A percentile compares a stretch with the other conserved stretches of the same genome.
Evolutionary conservation across 2,888 invertebrate genomes (phyloP).

Genomic region (Drosophila subsilvestris): DNA sequence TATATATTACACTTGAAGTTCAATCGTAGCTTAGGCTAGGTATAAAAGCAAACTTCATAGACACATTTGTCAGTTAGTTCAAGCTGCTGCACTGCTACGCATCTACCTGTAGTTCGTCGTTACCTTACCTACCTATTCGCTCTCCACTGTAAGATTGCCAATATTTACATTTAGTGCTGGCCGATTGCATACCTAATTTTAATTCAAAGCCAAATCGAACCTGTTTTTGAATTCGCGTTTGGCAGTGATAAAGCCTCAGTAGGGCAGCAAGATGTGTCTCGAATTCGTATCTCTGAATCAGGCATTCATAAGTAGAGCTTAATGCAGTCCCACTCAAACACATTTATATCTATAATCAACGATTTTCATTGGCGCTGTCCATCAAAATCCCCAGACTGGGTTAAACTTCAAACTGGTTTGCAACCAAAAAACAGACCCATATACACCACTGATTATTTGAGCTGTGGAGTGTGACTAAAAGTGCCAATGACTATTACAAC

Average conservation of each 20-base stretch:
- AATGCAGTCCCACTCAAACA: slow-evolving; percentile 24
- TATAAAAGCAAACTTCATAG: slow-evolving; percentile 72
- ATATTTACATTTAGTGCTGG: slow-evolving; percentile 21
- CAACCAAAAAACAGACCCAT: slow-evolving; percentile 6
- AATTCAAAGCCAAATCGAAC: slow-evolving; percentile 33
- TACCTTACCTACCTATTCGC: slow-evolving; percentile 31
- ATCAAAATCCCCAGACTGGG: slow-evolving; percentile 14
- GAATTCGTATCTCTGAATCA: slow-evolving; percentile 6
- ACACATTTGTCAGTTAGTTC: slow-evolving; percentile 68
- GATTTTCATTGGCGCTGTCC: slow-evolving; percentile 27
- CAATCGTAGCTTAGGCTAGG: slow-evolving; percentile 43
- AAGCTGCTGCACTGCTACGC: slow-evolving; percentile 59
- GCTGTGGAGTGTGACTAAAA: slow-evolving; percentile 1
- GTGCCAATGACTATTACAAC: slow-evolving; percentile 9
- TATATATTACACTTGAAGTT: slow-evolving; percentile 48
- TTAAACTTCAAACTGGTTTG: slow-evolving; percentile 28
- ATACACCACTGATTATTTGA: slow-evolving; percentile 13
- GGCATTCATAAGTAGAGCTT: slow-evolving; percentile 34
- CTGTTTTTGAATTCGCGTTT: slow-evolving; percentile 15
- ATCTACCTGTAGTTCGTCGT: slow-evolving; percentile 49
- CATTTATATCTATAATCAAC: slow-evolving; percentile 8
- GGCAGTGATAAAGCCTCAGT: slow-evolving; percentile 35
- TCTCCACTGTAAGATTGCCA: slow-evolving; percentile 45
- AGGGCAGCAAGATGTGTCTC: slow-evolving; percentile 8
- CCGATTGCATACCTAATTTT: slow-evolving; percentile 6